Conservation (phyloP, 2,797 vertebrate genomes). For the Helicolenus hilgendorfi region DNA sequence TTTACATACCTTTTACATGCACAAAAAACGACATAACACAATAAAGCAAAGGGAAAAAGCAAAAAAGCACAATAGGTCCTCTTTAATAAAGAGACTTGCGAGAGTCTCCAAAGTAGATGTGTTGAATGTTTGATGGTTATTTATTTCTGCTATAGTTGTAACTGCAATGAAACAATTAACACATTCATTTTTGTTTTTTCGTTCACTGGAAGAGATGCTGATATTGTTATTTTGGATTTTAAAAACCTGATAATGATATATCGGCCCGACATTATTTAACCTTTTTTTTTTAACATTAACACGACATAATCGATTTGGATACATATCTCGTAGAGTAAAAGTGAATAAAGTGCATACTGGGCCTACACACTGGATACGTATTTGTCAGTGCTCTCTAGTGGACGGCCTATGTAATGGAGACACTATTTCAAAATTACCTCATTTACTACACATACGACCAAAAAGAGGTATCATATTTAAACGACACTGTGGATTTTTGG, state of each 20-base stretch:
- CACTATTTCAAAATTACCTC: not conserved
- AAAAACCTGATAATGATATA: not conserved
- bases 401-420: not conserved
- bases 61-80: too few species aligned
- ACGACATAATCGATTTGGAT: not conserved
- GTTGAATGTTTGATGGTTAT: not conserved
- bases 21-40: too few species aligned
- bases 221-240: not conserved
- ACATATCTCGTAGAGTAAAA: not conserved
- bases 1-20: too few species aligned
- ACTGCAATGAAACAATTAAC: not conserved
- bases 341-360: not conserved
- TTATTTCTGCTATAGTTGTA: not conserved
- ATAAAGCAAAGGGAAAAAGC: too few species aligned
- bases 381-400: not conserved
- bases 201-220: not conserved
- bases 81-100: too few species aligned
- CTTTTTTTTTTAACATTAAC: not conserved
- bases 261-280: not conserved
- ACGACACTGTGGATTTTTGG: slow-evolving; percentile 1
- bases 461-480: not conserved
- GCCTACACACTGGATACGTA: not conserved
- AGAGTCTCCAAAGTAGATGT: not conserved
- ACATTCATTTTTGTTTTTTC: not conserved
- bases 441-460: not conserved